Evolutionary conservation across 2,797 vertebrate genomes (phyloP), one percentile per base, ranked within the genome.

Genomic region (Orestias chungarensis): DNA sequence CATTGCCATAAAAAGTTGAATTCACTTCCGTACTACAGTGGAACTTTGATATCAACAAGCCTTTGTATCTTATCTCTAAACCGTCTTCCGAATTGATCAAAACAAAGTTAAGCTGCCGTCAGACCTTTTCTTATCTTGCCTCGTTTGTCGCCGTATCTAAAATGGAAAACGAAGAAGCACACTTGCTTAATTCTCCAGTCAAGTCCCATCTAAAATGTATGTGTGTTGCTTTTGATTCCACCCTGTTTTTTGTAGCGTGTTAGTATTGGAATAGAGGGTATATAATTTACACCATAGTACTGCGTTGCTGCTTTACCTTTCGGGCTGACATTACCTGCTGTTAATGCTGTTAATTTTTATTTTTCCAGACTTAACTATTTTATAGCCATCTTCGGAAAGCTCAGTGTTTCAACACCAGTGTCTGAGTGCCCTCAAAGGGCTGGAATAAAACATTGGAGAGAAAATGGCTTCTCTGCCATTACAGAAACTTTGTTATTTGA

Each of bases 21-120:
- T 49, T 35, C 49, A 49, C 64, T 29, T 40, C 59, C 18, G 3
- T 29, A 46, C 70, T 65, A 40, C 59, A 38, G 27, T n/a, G 64
- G 73, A 72, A 59, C 54, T 69, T 73, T 68, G 44, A 72, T 80
- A 71, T 43, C 11, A 70, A 71, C 2, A 68, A 80, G 46, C 69
- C 52, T 25, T 1, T 0, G 75, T 73, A 83, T 46, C 77, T 80
- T 78, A 66, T 66, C 68, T 68, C 33, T 46, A 25, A 38, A 55
- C 61, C 9, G 6, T 64, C 73, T 65, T 59, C 72, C 76, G 74
- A 68, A 59, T 61, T 3, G 33, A 46, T 42, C 10, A 33, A 62
- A 68, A 29, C 42, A 9, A 27, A 64, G 66, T 64, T 64, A 55
- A 46, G 25, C 59, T n/a, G 1, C 4, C 6, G 59, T 12, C 3